phyloP scores from a whole-genome alignment of 2,888 invertebrate genomes.

The Polydrusus cervinus region DNA sequence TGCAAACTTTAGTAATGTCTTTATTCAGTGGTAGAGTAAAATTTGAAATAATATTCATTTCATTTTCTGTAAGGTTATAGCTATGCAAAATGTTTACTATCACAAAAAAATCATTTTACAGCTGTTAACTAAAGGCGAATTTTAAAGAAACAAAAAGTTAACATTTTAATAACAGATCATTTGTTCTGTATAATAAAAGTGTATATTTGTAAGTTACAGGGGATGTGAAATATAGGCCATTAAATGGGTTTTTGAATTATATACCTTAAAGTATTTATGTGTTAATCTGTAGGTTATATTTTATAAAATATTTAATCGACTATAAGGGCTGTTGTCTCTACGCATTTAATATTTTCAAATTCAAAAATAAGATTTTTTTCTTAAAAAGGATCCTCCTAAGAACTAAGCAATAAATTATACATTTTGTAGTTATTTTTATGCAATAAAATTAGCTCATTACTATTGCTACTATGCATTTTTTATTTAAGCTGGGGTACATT shows the following conservation, averaged over 20 bases:
- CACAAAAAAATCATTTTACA: not conserved
- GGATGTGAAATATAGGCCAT: slow-evolving; percentile 13
- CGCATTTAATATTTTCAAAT: slow-evolving; percentile 13
- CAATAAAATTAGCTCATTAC: slow-evolving; percentile 9
- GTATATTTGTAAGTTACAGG: slow-evolving; percentile 28
- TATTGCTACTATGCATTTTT: slow-evolving; percentile 12
- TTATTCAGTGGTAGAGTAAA: too few species aligned
- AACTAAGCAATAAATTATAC: slow-evolving; percentile 21
- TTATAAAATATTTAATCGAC: slow-evolving; percentile 25
- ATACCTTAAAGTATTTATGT: slow-evolving; percentile 20
- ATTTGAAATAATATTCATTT: too few species aligned
- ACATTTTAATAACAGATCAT: not conserved
- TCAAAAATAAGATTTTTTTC: slow-evolving; percentile 5
- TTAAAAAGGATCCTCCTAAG: not conserved
- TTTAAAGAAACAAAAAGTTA: slow-evolving; percentile 1
- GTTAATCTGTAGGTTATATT: slow-evolving; percentile 15
- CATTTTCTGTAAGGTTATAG: not conserved
- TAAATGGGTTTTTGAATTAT: slow-evolving; percentile 20
- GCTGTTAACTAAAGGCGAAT: not conserved
- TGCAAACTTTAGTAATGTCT: too few species aligned
- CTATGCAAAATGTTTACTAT: not conserved
- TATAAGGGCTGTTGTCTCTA: slow-evolving; percentile 25
- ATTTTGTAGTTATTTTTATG: slow-evolving; percentile 26
- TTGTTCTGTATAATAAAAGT: slow-evolving; percentile 20
- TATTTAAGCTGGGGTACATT: not conserved